phyloP scores from a whole-genome alignment of 92 coral and sea anemone genomes.

The Epizoanthus fatuus region DNA sequence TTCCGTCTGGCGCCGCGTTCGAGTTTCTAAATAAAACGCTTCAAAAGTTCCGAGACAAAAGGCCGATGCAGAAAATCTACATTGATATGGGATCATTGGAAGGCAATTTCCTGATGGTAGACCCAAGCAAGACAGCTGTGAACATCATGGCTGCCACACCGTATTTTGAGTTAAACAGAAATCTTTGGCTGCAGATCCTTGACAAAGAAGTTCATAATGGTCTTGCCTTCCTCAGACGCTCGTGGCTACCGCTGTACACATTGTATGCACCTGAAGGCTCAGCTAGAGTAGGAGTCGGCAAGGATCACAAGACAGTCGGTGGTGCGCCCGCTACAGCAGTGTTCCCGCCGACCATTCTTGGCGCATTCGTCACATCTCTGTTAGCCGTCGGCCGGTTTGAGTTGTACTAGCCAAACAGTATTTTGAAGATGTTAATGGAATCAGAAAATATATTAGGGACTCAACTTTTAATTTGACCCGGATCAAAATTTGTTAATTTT shows the following conservation, averaged over 20 bases:
- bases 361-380: not conserved
- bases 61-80: constrained; percentile 57
- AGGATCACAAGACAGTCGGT: not conserved
- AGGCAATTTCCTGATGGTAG: constrained; percentile 29
- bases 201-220: constrained; percentile 34
- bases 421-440: no score
- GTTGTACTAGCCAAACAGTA: not conserved
- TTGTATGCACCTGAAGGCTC: constrained; percentile 64
- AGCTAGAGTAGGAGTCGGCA: not conserved
- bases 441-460: no score
- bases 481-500: no score
- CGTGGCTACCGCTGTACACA: constrained; percentile 59
- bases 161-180: constrained; percentile 57
- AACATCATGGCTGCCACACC: constrained; percentile 50
- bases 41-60: constrained; percentile 27
- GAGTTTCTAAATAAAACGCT: constrained; percentile 53
- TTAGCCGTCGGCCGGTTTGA: not conserved
- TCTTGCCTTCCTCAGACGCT: not conserved
- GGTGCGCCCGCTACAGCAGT: not conserved
- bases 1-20: constrained; percentile 48
- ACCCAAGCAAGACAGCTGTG: constrained; percentile 51
- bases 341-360: not conserved
- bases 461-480: no score
- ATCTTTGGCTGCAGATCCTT: constrained; percentile 57
- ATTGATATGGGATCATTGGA: constrained; percentile 62